phyloP scores from a whole-genome alignment of 1,140 invertebrate species.

The Rhopalosiphum maidis region DNA sequence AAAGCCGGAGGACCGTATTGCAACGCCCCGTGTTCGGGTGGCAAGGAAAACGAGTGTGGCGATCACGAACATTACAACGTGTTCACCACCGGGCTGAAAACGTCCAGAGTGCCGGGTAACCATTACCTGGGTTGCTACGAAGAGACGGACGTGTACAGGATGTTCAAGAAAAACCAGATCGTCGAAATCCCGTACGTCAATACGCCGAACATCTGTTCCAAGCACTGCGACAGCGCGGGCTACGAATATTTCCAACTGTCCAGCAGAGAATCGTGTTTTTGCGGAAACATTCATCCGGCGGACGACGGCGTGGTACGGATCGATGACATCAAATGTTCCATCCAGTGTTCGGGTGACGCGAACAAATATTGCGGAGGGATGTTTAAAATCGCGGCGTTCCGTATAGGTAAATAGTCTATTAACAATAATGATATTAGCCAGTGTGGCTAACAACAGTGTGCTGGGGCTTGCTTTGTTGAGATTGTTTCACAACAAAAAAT shows the following conservation, averaged over 20 bases:
- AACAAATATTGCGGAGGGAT: conserved; percentile 35
- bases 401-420: not conserved
- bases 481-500: no score
- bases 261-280: not conserved
- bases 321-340: not conserved
- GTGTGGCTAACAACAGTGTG: no score
- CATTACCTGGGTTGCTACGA: conserved; percentile 35
- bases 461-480: no score
- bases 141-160: not conserved
- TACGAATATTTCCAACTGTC: not conserved
- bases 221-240: not conserved
- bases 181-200: not conserved
- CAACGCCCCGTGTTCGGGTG: not conserved
- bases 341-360: not conserved
- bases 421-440: no score
- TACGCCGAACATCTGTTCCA: not conserved
- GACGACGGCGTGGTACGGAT: not conserved
- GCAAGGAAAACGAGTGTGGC: not conserved
- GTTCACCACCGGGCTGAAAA: not conserved
- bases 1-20: not conserved
- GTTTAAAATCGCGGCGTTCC: not conserved
- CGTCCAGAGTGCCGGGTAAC: not conserved
- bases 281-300: not conserved
- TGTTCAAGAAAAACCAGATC: not conserved
- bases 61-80: not conserved